A percentile compares a stretch with the other conserved stretches of the same genome.
Evolutionary conservation across 2,797 vertebrate genomes (phyloP).

Genomic region (Astyanax mexicanus): DNA sequence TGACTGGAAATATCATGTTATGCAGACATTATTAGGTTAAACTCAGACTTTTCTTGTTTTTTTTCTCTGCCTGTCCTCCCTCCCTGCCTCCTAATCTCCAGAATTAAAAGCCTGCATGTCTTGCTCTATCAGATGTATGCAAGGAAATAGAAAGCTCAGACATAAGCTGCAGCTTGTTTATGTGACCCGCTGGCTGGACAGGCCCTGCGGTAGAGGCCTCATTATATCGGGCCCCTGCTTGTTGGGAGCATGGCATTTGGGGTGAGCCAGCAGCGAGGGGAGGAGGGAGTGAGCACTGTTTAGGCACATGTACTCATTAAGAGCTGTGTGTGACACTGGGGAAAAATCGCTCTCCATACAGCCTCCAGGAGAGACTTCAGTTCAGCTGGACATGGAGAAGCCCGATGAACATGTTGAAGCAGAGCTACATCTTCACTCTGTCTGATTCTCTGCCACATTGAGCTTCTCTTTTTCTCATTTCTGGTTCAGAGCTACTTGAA

Average conservation of each 20-base stretch:
- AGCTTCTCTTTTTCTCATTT: background rate
- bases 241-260: constrained; percentile 46
- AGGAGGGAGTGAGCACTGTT: constrained; percentile 33
- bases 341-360: constrained; percentile 37
- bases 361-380: constrained; percentile 31
- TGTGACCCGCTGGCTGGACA: constrained; percentile 44
- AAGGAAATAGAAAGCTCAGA: constrained; percentile 21
- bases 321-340: constrained; percentile 43
- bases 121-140: constrained; percentile 9
- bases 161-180: constrained; percentile 46
- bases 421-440: constrained; percentile 27
- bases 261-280: constrained; percentile 27
- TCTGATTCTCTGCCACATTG: constrained; percentile 11
- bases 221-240: constrained; percentile 44
- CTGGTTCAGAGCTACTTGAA: background rate
- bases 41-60: background rate
- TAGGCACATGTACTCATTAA: constrained; percentile 55
- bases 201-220: constrained; percentile 46
- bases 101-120: background rate
- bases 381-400: constrained; percentile 33
- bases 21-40: constrained; percentile 14
- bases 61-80: background rate
- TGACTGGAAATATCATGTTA: constrained; percentile 30
- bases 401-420: constrained; percentile 28
- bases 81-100: background rate